A percentile compares a stretch with the other conserved stretches of the same genome.
Evolutionary conservation across 2,888 invertebrate genomes (phyloP).

Genomic region (Cephus spinipes): DNA sequence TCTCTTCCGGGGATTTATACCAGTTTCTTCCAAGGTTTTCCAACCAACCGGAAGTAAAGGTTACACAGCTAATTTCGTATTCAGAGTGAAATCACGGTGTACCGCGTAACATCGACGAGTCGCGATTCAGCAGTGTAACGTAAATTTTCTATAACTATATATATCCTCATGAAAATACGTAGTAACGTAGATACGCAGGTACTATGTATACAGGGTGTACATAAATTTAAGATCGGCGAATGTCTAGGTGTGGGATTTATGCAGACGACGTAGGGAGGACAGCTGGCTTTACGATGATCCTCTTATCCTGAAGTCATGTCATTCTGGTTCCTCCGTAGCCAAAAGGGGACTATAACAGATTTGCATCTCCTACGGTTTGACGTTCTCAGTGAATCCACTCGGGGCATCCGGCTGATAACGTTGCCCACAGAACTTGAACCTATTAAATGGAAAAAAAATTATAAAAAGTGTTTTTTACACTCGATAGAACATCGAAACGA

Average conservation of each 20-base stretch:
- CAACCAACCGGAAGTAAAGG: background rate
- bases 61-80: background rate
- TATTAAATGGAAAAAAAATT: background rate
- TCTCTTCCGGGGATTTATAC: background rate
- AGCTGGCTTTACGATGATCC: constrained; percentile 54
- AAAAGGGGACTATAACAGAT: background rate
- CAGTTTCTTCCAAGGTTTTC: background rate
- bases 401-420: background rate
- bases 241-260: constrained; percentile 43
- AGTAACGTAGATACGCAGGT: background rate
- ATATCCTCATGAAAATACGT: background rate
- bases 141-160: background rate
- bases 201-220: background rate
- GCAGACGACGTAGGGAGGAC: constrained; percentile 46
- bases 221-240: background rate
- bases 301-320: constrained; percentile 42
- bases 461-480: background rate
- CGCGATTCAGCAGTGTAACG: background rate
- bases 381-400: background rate
- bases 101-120: background rate
- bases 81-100: background rate
- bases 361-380: background rate
- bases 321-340: background rate
- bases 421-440: background rate
- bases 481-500: background rate